Conservation (phyloP, 2,797 vertebrate genomes). For the Brachymystax lenok region DNA sequence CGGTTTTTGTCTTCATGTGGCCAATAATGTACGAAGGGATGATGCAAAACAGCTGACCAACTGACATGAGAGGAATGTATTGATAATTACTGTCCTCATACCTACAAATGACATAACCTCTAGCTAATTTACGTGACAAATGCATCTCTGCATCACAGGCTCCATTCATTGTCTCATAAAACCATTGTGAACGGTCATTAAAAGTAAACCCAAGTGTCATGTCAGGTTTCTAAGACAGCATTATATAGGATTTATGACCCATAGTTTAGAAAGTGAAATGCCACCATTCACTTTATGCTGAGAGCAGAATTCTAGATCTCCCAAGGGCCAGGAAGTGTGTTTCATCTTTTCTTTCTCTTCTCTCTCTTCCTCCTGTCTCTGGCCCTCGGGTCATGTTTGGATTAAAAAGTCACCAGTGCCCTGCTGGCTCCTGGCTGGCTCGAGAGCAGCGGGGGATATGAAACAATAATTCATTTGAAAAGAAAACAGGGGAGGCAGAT, state of each 20-base stretch:
- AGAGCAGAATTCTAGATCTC: conserved; percentile 4
- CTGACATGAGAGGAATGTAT: conserved; percentile 49
- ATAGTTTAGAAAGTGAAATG: background rate
- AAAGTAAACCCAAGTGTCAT: background rate
- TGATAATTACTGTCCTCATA: background rate
- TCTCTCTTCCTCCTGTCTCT: conserved; percentile 5
- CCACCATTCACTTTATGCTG: background rate
- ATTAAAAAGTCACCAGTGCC: conserved; percentile 20
- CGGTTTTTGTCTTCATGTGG: conserved; percentile 48
- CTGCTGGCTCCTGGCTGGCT: conserved; percentile 10
- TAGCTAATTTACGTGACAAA: background rate
- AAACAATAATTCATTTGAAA: conserved; percentile 43
- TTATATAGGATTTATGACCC: conserved; percentile 1
- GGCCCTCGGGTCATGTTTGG: conserved; percentile 38
- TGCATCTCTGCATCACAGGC: background rate
- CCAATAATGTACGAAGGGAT: conserved; percentile 69
- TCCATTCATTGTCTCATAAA: background rate
- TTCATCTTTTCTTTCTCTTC: conserved; percentile 13
- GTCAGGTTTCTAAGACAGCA: background rate
- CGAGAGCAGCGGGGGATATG: conserved; percentile 20
- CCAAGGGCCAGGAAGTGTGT: background rate
- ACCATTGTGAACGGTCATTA: background rate
- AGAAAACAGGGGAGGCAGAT: conserved; percentile 20
- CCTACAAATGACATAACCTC: too few species aligned
- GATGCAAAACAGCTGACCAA: conserved; percentile 72